Conservation (phyloP, 2,113 vertebrate species). For the Sardina pilchardus region DNA sequence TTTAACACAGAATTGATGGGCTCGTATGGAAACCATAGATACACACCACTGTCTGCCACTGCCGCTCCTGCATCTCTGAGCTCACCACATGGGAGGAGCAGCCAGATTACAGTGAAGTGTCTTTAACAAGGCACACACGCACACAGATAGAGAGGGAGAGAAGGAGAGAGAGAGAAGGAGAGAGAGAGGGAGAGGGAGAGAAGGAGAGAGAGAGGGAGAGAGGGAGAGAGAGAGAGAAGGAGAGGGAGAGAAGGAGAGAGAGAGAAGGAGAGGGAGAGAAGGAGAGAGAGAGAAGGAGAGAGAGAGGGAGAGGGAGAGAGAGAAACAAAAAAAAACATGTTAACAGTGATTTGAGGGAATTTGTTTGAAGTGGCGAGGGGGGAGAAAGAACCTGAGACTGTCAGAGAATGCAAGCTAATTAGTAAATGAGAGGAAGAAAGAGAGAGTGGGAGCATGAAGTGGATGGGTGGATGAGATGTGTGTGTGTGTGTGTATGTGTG, state of each 20-base stretch:
- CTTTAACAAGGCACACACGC: background rate
- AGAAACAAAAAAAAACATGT: background rate
- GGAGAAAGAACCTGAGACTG: background rate
- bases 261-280: too few species aligned
- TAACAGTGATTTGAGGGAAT: slow-evolving; percentile 10
- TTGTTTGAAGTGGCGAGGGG: background rate
- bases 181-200: background rate
- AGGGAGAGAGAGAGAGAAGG: background rate
- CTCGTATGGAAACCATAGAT: background rate
- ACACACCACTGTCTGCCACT: too few species aligned
- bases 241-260: background rate
- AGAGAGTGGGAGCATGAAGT: background rate
- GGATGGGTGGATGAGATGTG: slow-evolving; percentile 1
- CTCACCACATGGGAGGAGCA: background rate
- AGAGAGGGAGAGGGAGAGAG: background rate
- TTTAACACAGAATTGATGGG: background rate
- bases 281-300: too few species aligned
- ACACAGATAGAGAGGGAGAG: background rate
- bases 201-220: background rate
- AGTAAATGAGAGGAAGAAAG: slow-evolving; percentile 10
- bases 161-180: background rate
- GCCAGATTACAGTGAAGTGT: background rate
- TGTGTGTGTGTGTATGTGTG: slow-evolving; percentile 15
- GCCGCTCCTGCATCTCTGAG: background rate
- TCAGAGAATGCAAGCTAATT: slow-evolving; percentile 10